A percentile compares a stretch with the other conserved stretches of the same genome.
These are phyloP conservation scores for Cephus pulcher DNA, from an alignment of 2,888 invertebrate species.

Conservation along the genomic window DNA sequence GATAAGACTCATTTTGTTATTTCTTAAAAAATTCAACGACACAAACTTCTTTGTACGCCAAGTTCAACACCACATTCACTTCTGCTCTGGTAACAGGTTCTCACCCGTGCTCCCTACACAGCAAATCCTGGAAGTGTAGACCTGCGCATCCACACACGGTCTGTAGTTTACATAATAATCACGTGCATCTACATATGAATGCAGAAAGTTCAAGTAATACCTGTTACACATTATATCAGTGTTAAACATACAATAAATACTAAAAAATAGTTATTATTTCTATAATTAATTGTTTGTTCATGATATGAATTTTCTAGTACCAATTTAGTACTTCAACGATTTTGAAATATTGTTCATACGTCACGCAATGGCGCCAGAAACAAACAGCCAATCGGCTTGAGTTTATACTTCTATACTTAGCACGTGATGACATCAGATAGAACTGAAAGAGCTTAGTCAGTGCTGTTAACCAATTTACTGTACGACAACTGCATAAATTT, in stretches of 20 bases:
- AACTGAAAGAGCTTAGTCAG: neutral
- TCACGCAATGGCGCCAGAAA: neutral
- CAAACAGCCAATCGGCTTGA: neutral
- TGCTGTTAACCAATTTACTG: neutral
- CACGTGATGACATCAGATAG: neutral
- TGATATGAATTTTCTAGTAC: neutral
- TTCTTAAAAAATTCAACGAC: constrained; percentile 2
- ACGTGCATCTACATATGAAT: neutral
- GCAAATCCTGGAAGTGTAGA: neutral
- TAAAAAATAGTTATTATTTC: neutral
- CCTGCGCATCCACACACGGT: neutral
- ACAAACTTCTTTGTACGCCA: neutral
- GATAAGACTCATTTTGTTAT: constrained; percentile 64
- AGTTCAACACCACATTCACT: neutral
- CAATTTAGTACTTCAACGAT: neutral
- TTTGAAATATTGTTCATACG: neutral
- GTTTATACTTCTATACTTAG: neutral
- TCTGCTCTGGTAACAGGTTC: neutral
- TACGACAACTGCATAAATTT: neutral
- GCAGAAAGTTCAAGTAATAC: neutral
- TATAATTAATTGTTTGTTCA: neutral
- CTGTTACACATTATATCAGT: neutral
- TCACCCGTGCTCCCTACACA: neutral
- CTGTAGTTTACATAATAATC: neutral
- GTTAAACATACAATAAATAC: neutral